These are phyloP conservation scores for Callorhinus ursinus DNA, from an alignment of 2,113 vertebrate genomes.

Conservation along the genomic window DNA sequence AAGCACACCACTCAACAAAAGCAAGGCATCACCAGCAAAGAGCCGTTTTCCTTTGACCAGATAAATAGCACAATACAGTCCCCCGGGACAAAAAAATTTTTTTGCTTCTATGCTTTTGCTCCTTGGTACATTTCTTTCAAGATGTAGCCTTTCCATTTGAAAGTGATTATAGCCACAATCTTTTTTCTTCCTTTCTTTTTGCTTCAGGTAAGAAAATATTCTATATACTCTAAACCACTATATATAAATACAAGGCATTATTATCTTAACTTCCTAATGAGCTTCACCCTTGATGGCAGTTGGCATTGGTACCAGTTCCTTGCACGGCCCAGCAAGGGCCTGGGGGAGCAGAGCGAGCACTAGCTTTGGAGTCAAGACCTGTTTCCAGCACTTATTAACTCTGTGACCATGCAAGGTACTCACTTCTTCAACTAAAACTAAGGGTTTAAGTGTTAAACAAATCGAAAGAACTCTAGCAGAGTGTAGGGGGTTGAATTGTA, in stretches of 20 bases:
- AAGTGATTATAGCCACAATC: neutral
- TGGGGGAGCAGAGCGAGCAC: neutral
- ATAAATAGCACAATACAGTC: neutral
- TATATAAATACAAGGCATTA: neutral
- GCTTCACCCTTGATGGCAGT: neutral
- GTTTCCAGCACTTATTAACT: neutral
- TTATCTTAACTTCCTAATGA: slow-evolving; percentile 20
- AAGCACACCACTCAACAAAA: neutral
- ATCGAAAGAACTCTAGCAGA: neutral
- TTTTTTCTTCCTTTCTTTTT: neutral
- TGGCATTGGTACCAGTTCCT: neutral
- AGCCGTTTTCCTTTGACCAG: slow-evolving; percentile 59
- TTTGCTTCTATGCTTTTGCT: neutral
- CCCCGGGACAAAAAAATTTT: neutral
- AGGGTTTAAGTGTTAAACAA: neutral
- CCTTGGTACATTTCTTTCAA: slow-evolving; percentile 48
- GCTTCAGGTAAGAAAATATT: neutral
- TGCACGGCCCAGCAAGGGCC: neutral
- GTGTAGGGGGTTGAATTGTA: neutral
- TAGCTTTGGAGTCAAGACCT: neutral
- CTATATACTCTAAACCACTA: neutral
- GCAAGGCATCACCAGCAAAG: neutral
- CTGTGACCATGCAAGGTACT: neutral
- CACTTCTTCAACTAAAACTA: neutral
- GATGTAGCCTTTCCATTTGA: slow-evolving; percentile 19